Conservation (phyloP, 2,113 vertebrate genomes). For the Eulemur macaco region DNA sequence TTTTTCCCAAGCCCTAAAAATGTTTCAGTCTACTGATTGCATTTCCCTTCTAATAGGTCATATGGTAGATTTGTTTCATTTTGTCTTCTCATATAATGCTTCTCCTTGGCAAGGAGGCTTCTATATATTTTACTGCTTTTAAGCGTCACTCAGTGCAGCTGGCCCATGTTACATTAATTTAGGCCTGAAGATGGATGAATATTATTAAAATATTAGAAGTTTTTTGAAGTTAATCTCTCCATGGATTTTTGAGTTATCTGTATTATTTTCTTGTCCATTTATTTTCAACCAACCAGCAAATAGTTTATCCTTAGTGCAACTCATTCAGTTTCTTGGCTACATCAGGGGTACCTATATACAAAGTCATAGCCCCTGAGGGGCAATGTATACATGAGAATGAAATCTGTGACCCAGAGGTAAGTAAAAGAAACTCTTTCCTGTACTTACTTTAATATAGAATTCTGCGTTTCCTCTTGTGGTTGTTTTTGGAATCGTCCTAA, state of each 20-base stretch:
- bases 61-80: background rate
- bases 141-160: background rate
- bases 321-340: conserved; percentile 92
- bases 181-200: background rate
- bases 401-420: conserved; percentile 92
- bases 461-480: background rate
- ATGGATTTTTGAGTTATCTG: background rate
- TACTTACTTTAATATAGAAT: background rate
- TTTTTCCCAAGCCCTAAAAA: background rate
- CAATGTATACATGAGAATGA: conserved; percentile 91
- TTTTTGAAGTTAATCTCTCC: background rate
- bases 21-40: background rate
- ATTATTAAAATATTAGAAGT: background rate
- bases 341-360: conserved; percentile 93
- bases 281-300: conserved; percentile 14
- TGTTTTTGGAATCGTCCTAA: background rate
- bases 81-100: background rate
- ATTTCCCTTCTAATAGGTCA: background rate
- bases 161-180: background rate
- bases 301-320: conserved; percentile 82
- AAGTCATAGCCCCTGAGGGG: conserved; percentile 89
- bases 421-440: conserved; percentile 49
- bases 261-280: conserved; percentile 10
- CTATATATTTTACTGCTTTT: background rate
- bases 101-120: background rate